Conservation (phyloP, 2,113 vertebrate species). For the Peromyscus polionotus region DNA sequence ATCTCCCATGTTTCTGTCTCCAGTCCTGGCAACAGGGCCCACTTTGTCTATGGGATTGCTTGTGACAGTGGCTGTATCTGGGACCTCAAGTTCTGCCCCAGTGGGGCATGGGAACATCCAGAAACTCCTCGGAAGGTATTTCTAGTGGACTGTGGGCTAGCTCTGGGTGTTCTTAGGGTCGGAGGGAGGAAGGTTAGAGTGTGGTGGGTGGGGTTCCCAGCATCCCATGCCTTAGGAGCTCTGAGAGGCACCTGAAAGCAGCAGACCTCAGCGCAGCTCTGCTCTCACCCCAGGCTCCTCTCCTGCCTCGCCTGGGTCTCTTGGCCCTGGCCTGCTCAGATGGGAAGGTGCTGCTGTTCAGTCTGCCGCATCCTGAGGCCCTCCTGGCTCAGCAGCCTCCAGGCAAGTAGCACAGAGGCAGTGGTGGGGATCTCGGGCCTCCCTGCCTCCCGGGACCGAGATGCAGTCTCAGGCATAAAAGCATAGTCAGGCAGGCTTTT, state of each 20-base stretch:
- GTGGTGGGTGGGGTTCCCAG: background rate
- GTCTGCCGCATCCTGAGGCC: constrained; percentile 93
- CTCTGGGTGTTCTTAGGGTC: background rate
- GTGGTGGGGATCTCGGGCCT: background rate
- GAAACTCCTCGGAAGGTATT: constrained; percentile 89
- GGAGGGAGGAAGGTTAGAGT: background rate
- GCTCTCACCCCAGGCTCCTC: constrained; percentile 86
- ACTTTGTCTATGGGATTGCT: constrained; percentile 92
- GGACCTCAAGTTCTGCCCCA: constrained; percentile 97
- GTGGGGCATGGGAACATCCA: constrained; percentile 95
- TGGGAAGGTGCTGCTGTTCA: constrained; percentile 92
- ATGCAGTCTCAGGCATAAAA: background rate
- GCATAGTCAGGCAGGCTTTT: background rate
- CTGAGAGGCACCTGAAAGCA: constrained; percentile 10
- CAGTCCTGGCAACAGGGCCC: constrained; percentile 88
- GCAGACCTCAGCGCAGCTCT: constrained; percentile 46
- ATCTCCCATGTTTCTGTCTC: background rate
- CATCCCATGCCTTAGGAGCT: background rate
- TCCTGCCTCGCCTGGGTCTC: constrained; percentile 94
- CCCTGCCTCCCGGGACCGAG: background rate
- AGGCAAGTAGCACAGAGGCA: constrained; percentile 82
- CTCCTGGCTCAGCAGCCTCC: constrained; percentile 85
- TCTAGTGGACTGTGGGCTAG: constrained; percentile 35
- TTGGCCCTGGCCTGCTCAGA: constrained; percentile 93
- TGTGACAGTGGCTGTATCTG: constrained; percentile 94